A percentile compares a stretch with the other conserved stretches of the same genome.
These are phyloP conservation scores for Nymphalis c-album DNA, from an alignment of 2,888 invertebrate genomes.

Conservation along the genomic window DNA sequence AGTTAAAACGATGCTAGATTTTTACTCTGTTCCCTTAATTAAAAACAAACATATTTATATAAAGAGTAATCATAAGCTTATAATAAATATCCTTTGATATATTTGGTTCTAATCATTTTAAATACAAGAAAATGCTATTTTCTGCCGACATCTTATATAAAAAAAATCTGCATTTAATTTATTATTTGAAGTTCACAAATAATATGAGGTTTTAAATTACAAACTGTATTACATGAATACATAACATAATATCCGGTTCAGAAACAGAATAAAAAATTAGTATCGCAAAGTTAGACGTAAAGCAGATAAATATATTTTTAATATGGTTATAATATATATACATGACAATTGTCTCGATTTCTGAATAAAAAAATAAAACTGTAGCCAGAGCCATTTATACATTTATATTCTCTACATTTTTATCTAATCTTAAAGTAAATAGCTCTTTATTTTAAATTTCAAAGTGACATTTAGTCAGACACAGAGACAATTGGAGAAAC, in stretches of 20 bases:
- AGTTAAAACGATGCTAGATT: conserved; percentile 62
- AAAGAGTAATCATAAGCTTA: conserved; percentile 19
- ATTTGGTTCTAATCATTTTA: neutral
- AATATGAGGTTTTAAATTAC: too few species aligned
- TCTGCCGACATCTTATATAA: neutral
- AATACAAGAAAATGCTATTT: neutral
- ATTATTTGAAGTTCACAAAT: too few species aligned
- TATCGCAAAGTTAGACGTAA: conserved; percentile 66
- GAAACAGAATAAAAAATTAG: conserved; percentile 68
- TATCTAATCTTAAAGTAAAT: conserved; percentile 17
- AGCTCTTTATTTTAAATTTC: conserved; percentile 12
- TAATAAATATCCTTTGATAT: conserved; percentile 4
- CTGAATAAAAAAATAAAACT: conserved; percentile 44
- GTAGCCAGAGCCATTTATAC: conserved; percentile 11
- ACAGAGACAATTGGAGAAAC: conserved; percentile 59
- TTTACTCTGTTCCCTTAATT: conserved; percentile 63
- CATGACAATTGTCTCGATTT: conserved; percentile 60
- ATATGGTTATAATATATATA: conserved; percentile 65
- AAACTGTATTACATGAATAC: too few species aligned
- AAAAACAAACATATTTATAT: conserved; percentile 30
- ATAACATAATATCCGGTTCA: neutral
- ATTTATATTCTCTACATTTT: conserved; percentile 6
- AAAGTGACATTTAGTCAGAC: conserved; percentile 45
- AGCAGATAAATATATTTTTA: conserved; percentile 74
- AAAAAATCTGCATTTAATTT: neutral